Percentiles rank a stretch among this genome's conserved stretches.
phyloP scores from a whole-genome alignment of 2,888 invertebrate species.

The Neoaliturus tenellus region DNA sequence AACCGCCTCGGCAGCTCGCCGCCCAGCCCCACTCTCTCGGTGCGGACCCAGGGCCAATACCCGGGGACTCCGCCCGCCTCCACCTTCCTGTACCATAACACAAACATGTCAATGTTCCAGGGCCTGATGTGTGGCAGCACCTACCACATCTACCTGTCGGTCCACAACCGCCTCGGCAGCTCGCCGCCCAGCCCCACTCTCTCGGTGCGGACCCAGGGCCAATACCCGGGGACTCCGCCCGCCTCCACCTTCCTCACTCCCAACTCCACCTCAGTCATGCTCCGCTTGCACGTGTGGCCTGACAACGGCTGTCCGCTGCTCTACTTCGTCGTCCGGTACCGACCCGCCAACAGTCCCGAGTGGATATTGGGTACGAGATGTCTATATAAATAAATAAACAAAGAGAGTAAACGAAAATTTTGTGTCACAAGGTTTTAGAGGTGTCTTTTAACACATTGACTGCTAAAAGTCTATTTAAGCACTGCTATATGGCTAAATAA shows the following conservation, averaged over 20 bases:
- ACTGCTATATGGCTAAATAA: too few species aligned
- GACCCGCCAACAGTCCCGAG: conserved; percentile 78
- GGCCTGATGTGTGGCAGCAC: conserved; percentile 83
- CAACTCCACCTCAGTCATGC: conserved; percentile 81
- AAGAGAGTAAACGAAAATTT: too few species aligned
- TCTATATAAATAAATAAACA: too few species aligned
- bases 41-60: too few species aligned
- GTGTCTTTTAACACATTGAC: too few species aligned
- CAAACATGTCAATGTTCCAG: conserved; percentile 65
- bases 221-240: conserved; percentile 81
- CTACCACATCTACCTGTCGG: conserved; percentile 82
- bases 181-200: conserved; percentile 82
- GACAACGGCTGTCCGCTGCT: conserved; percentile 84
- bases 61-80: too few species aligned
- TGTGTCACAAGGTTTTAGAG: too few species aligned
- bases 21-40: too few species aligned
- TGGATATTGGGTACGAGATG: conserved; percentile 79
- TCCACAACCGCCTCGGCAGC: conserved; percentile 83
- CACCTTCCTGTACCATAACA: too few species aligned
- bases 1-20: too few species aligned
- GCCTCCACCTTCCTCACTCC: conserved; percentile 80
- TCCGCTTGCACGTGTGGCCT: conserved; percentile 83
- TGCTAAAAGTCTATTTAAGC: too few species aligned
- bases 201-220: conserved; percentile 83
- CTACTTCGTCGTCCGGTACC: conserved; percentile 83